These are phyloP conservation scores for Ceratosolen solmsi DNA, from an alignment of 1,140 invertebrate genomes.

Conservation along the genomic window DNA sequence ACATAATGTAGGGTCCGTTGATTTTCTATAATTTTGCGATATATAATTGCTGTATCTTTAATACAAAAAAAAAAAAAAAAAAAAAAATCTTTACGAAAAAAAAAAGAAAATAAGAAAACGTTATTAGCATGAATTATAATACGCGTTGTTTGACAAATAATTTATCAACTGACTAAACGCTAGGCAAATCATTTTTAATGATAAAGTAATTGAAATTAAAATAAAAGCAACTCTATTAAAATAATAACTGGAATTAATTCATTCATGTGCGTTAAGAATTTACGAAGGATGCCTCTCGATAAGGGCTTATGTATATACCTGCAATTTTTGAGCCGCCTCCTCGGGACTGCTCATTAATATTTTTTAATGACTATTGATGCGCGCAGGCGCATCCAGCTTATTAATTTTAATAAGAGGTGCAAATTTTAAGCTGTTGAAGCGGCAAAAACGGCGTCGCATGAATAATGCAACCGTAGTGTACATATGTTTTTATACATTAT, in stretches of 20 bases:
- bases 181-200: too few species aligned
- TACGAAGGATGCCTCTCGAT: not conserved
- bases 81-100: too few species aligned
- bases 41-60: too few species aligned
- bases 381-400: not conserved
- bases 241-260: not conserved
- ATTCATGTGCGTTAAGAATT: not conserved
- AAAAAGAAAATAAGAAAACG: too few species aligned
- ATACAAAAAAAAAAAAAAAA: too few species aligned
- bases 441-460: conserved; percentile 12
- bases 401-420: conserved; percentile 45
- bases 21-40: too few species aligned
- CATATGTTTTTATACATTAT: conserved; percentile 26
- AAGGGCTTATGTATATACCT: not conserved
- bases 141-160: too few species aligned
- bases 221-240: conserved; percentile 11
- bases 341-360: conserved; percentile 11
- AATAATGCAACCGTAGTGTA: conserved; percentile 22
- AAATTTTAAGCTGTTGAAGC: conserved; percentile 31
- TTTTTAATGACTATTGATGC: not conserved
- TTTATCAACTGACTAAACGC: too few species aligned
- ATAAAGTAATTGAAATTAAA: not conserved
- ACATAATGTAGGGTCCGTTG: not conserved
- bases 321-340: conserved; percentile 1
- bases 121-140: too few species aligned